Evolutionary conservation across 2,113 vertebrate species (phyloP).

Genomic region (Eonycteris spelaea): DNA sequence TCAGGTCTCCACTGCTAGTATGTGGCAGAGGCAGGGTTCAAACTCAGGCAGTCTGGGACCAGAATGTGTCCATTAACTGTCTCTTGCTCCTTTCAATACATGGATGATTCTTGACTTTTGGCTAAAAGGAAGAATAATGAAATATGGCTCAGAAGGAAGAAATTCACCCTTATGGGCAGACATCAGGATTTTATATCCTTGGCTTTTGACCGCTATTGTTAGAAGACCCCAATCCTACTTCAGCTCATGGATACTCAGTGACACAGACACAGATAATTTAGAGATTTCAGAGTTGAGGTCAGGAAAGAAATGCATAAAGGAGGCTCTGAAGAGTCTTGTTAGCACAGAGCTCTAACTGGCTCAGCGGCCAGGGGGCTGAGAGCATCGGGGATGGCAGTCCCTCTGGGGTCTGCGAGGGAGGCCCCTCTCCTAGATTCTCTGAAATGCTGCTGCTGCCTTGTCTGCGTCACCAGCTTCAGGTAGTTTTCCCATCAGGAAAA

Average conservation of each 20-base stretch:
- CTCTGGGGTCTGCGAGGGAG: rapidly evolving
- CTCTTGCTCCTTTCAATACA: neutral
- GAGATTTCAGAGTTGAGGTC: neutral
- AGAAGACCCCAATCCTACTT: neutral
- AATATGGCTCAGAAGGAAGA: neutral
- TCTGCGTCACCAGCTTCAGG: neutral
- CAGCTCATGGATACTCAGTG: neutral
- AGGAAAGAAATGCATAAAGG: neutral
- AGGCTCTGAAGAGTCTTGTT: neutral
- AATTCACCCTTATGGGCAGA: neutral
- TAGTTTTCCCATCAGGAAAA: neutral
- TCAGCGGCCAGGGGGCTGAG: neutral
- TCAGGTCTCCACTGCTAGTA: neutral
- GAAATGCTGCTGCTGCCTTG: neutral
- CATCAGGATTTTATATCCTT: neutral
- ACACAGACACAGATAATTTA: neutral
- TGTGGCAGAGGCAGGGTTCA: neutral
- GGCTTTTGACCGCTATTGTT: neutral
- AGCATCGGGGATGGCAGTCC: neutral
- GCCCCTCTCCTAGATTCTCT: neutral
- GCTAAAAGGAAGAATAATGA: neutral
- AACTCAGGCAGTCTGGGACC: neutral
- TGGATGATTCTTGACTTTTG: neutral
- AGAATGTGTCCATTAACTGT: neutral
- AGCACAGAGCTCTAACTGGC: neutral